These are phyloP conservation scores for Chaenodraco wilsoni DNA, from an alignment of 2,797 vertebrate species.

Conservation along the genomic window DNA sequence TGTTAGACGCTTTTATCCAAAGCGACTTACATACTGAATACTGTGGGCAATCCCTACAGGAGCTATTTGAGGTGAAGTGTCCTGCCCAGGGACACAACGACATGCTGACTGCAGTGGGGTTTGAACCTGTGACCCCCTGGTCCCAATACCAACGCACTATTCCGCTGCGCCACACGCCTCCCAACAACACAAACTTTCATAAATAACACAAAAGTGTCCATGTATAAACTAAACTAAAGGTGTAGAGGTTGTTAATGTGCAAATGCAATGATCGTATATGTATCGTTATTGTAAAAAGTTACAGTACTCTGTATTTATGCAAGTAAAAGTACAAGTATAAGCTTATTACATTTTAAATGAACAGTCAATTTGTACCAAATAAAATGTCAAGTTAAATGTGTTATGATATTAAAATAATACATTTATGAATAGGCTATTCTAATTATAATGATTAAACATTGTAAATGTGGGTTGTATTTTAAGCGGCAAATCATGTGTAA, in stretches of 20 bases:
- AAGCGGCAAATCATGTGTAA: background rate
- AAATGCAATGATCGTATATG: background rate
- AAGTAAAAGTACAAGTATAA: background rate
- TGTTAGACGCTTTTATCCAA: too few relatives aligned
- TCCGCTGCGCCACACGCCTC: too few relatives aligned
- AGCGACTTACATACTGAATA: too few relatives aligned
- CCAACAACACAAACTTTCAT: background rate
- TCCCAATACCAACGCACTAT: too few relatives aligned
- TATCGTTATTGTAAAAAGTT: too few relatives aligned
- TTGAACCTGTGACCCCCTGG: too few relatives aligned
- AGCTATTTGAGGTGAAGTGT: too few relatives aligned
- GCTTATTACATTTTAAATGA: background rate
- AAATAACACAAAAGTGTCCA: background rate
- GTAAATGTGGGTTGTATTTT: background rate
- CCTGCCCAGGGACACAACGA: too few relatives aligned
- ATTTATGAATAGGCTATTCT: background rate
- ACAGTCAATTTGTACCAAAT: background rate
- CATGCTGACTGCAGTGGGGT: too few relatives aligned
- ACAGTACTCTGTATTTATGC: background rate
- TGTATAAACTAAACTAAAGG: slow-evolving; percentile 1
- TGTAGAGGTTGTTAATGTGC: background rate
- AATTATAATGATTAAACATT: background rate
- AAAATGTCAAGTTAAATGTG: background rate
- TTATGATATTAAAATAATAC: background rate
- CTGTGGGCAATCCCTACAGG: too few relatives aligned